Base-by-base conservation (phyloP, 1,140 invertebrate species). In the Chironomus tepperi region DNA sequence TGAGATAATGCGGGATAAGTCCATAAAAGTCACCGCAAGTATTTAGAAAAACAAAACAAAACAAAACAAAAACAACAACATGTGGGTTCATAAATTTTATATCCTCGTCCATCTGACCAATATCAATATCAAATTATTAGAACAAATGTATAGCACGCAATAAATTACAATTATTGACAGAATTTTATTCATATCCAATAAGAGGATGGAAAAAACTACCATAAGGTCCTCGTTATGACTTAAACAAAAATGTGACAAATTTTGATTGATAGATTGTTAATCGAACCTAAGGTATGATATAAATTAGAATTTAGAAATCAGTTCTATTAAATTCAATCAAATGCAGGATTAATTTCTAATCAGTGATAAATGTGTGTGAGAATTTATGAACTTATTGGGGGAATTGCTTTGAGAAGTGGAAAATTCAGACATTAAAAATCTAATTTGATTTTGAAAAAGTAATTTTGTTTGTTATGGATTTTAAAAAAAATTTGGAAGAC, bases 201-300 rank as follows among this genome's bases (percentile, higher is more conserved):
- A 34, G 24, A 34, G 24, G 24, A 34, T 5, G 24, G 5, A 34
- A 34, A 34, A 34, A 34, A 34, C 24, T 34, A n/a, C 7, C 47
- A 57, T 57, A n/a, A 15, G n/a, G 12, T 57, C n/a, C n/a, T 57
- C 47, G 12, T 57, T 57, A 15, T 57, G 47, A 34, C 24, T 34
- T 5, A 34, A 1, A 34, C 24, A 34, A 34, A n/a, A 57, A 57
- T 70, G 6, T 70, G 65, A 70, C 65, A 70, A 70, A 70, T 70
- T 70, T 70, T 70, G 65, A 70, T 70, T 70, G 65, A 70, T 70
- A 9, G 65, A 15, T 18, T 18, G 10, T 18, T 70, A 70, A 70
- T 70, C 65, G 47, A 12, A 12, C 5, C 24, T 57, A 12, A 15
- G n/a, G 1, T 57, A 47, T 57, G 47, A 57, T 57, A 15, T n/a